phyloP scores from a whole-genome alignment of 1,140 invertebrate genomes.

The Pygmarrhopalites habei region DNA sequence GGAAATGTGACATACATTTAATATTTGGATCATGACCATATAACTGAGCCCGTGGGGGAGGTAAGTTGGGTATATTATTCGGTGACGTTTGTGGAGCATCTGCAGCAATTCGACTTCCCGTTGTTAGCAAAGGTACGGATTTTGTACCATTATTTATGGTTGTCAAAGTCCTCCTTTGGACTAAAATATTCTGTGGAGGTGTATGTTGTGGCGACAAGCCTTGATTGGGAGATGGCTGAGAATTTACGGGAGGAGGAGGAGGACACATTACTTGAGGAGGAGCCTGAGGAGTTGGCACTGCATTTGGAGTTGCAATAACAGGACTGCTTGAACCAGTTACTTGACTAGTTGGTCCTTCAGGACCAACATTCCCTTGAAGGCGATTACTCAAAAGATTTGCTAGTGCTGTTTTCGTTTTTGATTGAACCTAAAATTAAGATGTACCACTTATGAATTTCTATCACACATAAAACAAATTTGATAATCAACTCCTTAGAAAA shows the following conservation, averaged over 20 bases:
- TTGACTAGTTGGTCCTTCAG: constrained; percentile 39
- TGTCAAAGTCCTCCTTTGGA: constrained; percentile 24
- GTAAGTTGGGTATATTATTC: constrained; percentile 31
- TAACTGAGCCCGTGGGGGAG: constrained; percentile 55
- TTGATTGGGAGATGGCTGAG: constrained; percentile 37
- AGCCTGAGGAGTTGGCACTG: constrained; percentile 51
- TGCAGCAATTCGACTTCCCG: background rate
- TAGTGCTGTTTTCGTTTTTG: constrained; percentile 89
- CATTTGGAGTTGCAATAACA: constrained; percentile 40
- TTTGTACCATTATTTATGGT: constrained; percentile 18
- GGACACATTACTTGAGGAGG: constrained; percentile 40
- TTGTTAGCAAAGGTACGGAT: background rate
- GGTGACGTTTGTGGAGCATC: background rate
- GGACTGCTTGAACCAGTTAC: constrained; percentile 52
- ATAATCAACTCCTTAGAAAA: too few relatives aligned
- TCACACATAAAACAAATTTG: too few relatives aligned
- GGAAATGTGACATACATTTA: constrained; percentile 52
- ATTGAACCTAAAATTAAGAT: too few relatives aligned
- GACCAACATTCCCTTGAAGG: constrained; percentile 56
- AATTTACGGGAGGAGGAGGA: constrained; percentile 31
- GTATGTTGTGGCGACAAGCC: constrained; percentile 43
- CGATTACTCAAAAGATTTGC: constrained; percentile 89
- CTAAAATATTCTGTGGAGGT: constrained; percentile 16
- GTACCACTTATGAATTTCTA: too few relatives aligned
- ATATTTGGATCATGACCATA: constrained; percentile 80